phyloP scores from a whole-genome alignment of 2,113 vertebrate species.

The Arizona elegans region DNA sequence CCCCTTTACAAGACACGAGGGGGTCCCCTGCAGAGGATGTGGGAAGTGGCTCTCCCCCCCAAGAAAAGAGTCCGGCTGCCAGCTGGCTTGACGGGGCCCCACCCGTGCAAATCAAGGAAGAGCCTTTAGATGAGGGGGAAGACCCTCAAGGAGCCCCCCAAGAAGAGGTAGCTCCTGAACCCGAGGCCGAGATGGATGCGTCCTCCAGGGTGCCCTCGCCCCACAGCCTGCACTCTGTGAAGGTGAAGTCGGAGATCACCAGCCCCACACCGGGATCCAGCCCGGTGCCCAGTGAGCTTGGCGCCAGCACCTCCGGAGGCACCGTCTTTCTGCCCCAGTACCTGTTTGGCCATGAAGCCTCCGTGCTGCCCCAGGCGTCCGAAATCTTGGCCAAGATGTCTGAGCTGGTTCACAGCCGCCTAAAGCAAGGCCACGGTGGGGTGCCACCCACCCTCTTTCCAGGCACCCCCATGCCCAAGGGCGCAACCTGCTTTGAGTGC shows the following conservation, averaged over 20 bases:
- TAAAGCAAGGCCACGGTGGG: conserved; percentile 81
- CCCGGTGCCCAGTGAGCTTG: conserved; percentile 77
- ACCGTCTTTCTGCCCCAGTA: conserved; percentile 86
- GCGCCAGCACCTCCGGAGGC: conserved; percentile 71
- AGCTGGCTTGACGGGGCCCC: conserved; percentile 19
- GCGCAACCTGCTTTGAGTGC: conserved; percentile 94
- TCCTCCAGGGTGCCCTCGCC: conserved; percentile 74
- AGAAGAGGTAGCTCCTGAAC: conserved; percentile 11
- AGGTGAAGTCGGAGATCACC: conserved; percentile 83
- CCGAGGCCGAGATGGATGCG: conserved; percentile 38
- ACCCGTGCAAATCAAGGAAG: conserved; percentile 77
- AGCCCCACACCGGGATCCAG: conserved; percentile 91
- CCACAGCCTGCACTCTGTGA: conserved; percentile 67
- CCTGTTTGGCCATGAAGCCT: conserved; percentile 80
- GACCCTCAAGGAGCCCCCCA: neutral
- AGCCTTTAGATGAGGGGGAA: conserved; percentile 70
- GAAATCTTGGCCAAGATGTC: conserved; percentile 98
- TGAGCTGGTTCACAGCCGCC: conserved; percentile 92
- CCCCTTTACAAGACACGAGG: conserved; percentile 43
- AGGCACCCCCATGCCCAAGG: conserved; percentile 74
- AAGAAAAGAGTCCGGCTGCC: conserved; percentile 53
- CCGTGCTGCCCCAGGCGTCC: conserved; percentile 87
- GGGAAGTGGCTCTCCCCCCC: conserved; percentile 67
- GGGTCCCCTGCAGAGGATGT: conserved; percentile 54
- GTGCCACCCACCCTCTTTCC: conserved; percentile 59